These are phyloP conservation scores for Pelodiscus sinensis DNA, from an alignment of 2,113 vertebrate species.

Conservation along the genomic window DNA sequence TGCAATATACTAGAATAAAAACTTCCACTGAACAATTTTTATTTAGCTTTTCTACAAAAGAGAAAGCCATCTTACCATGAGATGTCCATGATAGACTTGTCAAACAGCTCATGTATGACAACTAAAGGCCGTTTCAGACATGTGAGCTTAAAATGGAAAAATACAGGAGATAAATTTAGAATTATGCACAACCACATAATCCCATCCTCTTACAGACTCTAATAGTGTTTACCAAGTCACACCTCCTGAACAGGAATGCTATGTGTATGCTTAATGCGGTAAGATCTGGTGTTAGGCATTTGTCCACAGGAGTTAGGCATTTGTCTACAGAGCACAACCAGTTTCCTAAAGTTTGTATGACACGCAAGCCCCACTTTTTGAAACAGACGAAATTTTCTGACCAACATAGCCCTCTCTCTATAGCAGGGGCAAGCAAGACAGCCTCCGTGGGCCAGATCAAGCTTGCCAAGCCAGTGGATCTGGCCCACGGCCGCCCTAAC, in stretches of 20 bases:
- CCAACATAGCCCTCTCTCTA: not conserved
- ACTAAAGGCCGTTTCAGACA: conserved; percentile 97
- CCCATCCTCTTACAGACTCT: not conserved
- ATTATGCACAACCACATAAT: not conserved
- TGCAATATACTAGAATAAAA: not conserved
- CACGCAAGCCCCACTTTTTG: not conserved
- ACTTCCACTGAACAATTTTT: not conserved
- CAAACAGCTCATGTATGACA: conserved; percentile 98
- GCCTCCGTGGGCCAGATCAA: too few relatives aligned
- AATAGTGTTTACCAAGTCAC: not conserved
- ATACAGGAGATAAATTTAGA: not conserved
- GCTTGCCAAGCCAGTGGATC: too few relatives aligned
- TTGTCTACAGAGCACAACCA: not conserved
- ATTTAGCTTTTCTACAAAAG: not conserved
- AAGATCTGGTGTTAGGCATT: not conserved
- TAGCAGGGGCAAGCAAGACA: not conserved
- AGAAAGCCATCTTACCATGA: conserved; percentile 88
- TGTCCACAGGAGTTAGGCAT: too few relatives aligned
- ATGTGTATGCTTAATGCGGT: not conserved
- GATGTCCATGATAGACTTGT: conserved; percentile 99
- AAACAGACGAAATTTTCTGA: conserved; percentile 1
- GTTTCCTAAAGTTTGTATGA: not conserved
- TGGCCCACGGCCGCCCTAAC: too few relatives aligned
- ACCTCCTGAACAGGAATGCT: not conserved
- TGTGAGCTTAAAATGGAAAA: conserved; percentile 84